A percentile compares a stretch with the other conserved stretches of the same genome.
phyloP scores from a whole-genome alignment of 2,113 vertebrate genomes.

The Eublepharis macularius region DNA sequence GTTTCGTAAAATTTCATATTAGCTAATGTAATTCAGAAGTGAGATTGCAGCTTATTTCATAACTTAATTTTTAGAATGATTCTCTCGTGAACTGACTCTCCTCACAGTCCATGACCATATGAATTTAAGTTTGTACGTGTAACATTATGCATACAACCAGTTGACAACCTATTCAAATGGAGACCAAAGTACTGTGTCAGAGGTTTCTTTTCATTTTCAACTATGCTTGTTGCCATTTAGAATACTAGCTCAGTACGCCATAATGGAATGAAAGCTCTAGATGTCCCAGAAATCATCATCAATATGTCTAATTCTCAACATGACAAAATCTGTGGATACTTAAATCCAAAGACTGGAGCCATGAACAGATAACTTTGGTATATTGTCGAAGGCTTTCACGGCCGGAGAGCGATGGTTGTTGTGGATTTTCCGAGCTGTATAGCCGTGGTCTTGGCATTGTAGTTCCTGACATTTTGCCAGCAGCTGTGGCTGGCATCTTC shows the following conservation, averaged over 20 bases:
- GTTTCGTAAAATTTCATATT: neutral
- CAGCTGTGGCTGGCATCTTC: too few relatives aligned
- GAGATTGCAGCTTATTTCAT: neutral
- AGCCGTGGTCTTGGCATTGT: too few relatives aligned
- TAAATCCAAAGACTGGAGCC: too few relatives aligned
- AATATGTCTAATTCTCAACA: neutral
- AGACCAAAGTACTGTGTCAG: neutral
- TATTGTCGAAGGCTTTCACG: too few relatives aligned
- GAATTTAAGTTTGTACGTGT: neutral
- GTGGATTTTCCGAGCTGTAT: too few relatives aligned
- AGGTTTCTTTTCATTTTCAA: neutral
- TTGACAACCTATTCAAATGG: neutral
- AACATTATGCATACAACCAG: neutral
- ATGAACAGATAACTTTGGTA: too few relatives aligned
- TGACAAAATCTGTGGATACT: too few relatives aligned
- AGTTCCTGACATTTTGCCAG: too few relatives aligned
- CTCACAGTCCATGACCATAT: neutral
- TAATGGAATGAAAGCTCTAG: neutral
- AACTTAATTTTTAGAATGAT: neutral
- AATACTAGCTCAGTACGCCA: neutral
- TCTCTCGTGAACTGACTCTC: neutral
- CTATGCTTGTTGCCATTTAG: neutral
- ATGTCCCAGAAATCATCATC: neutral
- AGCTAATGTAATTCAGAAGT: neutral
- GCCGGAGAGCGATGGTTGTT: too few relatives aligned